Evolutionary conservation across 2,888 invertebrate genomes (phyloP).

Genomic region (Rapana venosa): DNA sequence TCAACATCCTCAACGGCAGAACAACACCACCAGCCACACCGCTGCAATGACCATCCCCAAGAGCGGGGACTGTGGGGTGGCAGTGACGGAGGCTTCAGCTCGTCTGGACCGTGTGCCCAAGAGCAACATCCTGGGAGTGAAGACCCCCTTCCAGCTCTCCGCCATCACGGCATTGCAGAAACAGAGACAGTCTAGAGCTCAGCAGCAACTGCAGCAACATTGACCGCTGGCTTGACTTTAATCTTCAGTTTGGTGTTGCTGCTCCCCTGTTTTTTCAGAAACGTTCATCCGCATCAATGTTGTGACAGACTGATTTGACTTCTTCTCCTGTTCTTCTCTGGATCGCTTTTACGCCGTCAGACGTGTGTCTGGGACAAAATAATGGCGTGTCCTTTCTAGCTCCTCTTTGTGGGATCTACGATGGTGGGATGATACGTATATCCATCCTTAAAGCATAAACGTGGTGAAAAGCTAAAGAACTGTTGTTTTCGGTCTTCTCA

Average conservation of each 20-base stretch:
- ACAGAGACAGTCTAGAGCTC: not conserved
- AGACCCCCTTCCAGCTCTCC: conserved; percentile 22
- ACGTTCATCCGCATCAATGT: too few species aligned
- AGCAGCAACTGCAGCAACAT: not conserved
- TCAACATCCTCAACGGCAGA: not conserved
- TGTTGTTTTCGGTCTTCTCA: too few species aligned
- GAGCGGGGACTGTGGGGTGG: not conserved
- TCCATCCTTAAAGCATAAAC: too few species aligned
- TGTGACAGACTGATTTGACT: too few species aligned
- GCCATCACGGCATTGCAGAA: conserved; percentile 22
- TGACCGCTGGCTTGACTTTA: not conserved
- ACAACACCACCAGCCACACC: not conserved
- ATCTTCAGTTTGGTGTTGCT: not conserved
- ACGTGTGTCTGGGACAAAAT: too few species aligned
- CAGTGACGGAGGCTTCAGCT: conserved; percentile 13
- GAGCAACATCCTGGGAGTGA: conserved; percentile 19
- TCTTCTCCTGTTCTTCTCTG: too few species aligned
- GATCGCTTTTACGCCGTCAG: too few species aligned
- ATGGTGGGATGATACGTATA: too few species aligned
- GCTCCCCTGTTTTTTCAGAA: too few species aligned
- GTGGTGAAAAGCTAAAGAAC: too few species aligned
- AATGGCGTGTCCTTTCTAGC: too few species aligned
- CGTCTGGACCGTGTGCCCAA: not conserved
- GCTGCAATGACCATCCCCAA: not conserved
- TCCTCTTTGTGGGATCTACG: too few species aligned